Conservation (phyloP, 2,113 vertebrate genomes). For the Callocephalon fimbriatum region DNA sequence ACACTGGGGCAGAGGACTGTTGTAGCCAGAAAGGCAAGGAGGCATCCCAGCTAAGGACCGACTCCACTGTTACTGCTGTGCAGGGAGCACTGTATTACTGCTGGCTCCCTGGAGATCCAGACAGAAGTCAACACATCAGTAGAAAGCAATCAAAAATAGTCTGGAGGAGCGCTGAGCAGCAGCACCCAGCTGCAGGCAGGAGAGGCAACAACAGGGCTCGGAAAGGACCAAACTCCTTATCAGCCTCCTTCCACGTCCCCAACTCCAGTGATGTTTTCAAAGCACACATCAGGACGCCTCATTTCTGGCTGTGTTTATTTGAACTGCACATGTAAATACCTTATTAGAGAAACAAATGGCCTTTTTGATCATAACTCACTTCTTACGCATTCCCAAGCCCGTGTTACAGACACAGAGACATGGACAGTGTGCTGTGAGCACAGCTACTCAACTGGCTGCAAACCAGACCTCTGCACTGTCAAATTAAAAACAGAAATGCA, state of each 20-base stretch:
- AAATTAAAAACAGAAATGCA: slow-evolving; percentile 5
- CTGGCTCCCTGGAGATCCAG: not conserved
- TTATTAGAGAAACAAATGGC: slow-evolving; percentile 6
- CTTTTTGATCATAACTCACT: not conserved
- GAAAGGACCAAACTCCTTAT: not conserved
- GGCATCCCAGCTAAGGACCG: not conserved
- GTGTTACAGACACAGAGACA: accelerated
- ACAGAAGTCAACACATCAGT: not conserved
- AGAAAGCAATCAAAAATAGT: slow-evolving; percentile 5
- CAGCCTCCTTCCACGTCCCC: not conserved
- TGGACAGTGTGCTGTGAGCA: accelerated
- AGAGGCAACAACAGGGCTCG: not conserved
- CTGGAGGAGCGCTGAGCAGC: not conserved
- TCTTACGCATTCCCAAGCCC: not conserved
- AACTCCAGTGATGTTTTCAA: not conserved
- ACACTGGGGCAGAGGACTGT: not conserved
- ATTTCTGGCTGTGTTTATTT: not conserved
- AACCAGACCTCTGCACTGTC: not conserved
- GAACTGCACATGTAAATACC: not conserved
- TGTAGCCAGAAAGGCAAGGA: not conserved
- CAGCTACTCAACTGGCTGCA: not conserved
- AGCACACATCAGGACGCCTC: accelerated
- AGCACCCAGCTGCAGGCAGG: not conserved
- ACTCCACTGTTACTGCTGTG: not conserved
- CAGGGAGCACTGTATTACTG: not conserved